Evolutionary conservation across 1,140 invertebrate species (phyloP), one percentile per base, ranked within the genome.

Genomic region (Mycetomoellerius zeteki): DNA sequence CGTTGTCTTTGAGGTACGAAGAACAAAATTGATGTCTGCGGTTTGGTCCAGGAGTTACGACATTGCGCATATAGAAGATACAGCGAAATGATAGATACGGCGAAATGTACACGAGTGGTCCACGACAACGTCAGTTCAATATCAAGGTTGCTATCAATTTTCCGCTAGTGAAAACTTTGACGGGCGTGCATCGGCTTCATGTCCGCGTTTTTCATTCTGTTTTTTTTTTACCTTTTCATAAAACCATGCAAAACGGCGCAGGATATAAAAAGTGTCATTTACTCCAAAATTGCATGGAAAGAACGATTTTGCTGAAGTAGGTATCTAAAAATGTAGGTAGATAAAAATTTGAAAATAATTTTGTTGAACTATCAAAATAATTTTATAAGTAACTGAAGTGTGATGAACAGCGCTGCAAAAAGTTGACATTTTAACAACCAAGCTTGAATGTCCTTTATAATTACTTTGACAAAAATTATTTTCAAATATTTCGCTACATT

Each of bases 61-160:
- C 67, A 65, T 81, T 64, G 78, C 67, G 67, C 54, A 72, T 64
- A 71, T 54, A 64, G 64, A 14, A 21, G 56, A 82, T 82, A 73
- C 43, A 52, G 21, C 37, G 47, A 72, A 65, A 86, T 82, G 78
- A 84, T 73, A 86, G 67, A 84, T 73, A 54, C 47, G 33, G 16
- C 21, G 65, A 72, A 64, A 88, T 62, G 43, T 85, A 84, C n/a
- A 64, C 65, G 54, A 76, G 30, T 62, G 50, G 65, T n/a, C 19
- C 16, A 37, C 12, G 56, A 43, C 56, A 7, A 16, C 71, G 50
- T 71, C 58, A 47, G 47, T 58, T 78, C 64, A 78, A 78, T 37
- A 71, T 88, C 62, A 78, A 78, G 75, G 65, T 75, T 88, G 56
- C 14, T 62, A 47, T 72, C 21, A 69, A 62, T 73, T 87, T 33